phyloP scores from a whole-genome alignment of 2,113 vertebrate species.

The Heterotilapia buettikoferi region DNA sequence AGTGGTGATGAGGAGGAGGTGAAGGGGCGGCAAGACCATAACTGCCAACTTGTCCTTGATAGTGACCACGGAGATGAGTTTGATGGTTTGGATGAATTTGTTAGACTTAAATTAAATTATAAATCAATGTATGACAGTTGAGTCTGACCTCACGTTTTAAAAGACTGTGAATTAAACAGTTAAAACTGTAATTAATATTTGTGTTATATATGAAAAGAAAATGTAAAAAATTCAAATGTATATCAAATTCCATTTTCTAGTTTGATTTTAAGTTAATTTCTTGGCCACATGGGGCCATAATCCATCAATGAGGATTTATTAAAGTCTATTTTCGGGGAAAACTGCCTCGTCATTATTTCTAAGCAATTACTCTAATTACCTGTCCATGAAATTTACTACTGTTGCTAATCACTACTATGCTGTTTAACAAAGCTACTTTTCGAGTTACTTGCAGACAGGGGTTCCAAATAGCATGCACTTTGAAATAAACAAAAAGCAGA shows the following conservation, averaged over 20 bases:
- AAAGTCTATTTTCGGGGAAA: background rate
- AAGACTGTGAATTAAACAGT: background rate
- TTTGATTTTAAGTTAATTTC: background rate
- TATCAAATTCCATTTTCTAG: background rate
- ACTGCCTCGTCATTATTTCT: background rate
- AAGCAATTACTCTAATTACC: background rate
- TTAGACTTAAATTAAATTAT: background rate
- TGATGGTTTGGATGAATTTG: background rate
- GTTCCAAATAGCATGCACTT: background rate
- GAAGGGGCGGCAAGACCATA: background rate
- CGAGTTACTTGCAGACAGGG: background rate
- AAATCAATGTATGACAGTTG: background rate
- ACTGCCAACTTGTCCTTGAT: slow-evolving; percentile 5
- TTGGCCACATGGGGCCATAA: background rate
- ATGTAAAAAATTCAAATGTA: background rate
- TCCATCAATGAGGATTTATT: background rate
- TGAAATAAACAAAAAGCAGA: background rate
- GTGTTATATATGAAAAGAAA: background rate
- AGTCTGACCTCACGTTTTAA: background rate
- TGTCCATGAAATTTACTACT: background rate
- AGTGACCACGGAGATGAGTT: background rate
- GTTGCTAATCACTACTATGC: background rate
- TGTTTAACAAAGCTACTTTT: background rate
- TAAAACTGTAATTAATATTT: background rate
- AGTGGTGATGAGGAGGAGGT: background rate